Conservation (phyloP, 2,113 vertebrate species). For the Caretta caretta region DNA sequence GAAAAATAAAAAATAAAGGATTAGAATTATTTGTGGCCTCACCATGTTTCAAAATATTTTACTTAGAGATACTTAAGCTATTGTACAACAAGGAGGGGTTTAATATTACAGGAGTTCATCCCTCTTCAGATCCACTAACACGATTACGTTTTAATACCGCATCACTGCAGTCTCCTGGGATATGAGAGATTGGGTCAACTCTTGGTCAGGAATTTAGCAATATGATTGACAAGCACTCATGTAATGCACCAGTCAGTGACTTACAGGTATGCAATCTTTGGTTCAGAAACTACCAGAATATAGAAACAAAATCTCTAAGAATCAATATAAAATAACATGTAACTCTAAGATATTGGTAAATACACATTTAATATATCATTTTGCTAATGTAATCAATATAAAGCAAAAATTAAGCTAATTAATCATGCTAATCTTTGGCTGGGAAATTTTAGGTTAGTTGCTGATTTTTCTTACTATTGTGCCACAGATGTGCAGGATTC, state of each 20-base stretch:
- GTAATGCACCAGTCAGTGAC: not conserved
- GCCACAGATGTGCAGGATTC: not conserved
- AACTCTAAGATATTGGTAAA: accelerated
- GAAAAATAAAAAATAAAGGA: not conserved
- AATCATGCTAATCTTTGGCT: not conserved
- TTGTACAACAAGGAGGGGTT: not conserved
- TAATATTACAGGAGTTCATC: slow-evolving; percentile 18
- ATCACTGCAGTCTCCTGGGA: not conserved
- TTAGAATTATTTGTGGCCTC: not conserved
- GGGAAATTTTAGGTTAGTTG: not conserved
- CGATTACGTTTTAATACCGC: not conserved
- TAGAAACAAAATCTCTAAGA: not conserved
- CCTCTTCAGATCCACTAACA: slow-evolving; percentile 2
- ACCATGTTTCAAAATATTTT: slow-evolving; percentile 20
- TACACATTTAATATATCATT: not conserved
- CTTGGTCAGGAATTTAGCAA: not conserved
- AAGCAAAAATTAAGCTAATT: not conserved
- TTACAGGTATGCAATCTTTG: not conserved
- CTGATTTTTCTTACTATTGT: not conserved
- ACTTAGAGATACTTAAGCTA: not conserved
- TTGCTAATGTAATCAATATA: not conserved
- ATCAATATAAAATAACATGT: not conserved
- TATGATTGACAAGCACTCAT: not conserved
- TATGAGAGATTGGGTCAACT: not conserved
- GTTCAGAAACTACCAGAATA: not conserved